Percentiles rank a stretch among this genome's conserved stretches.
Conservation (phyloP, 92 coral and sea anemone genomes). For the Montipora capitata region DNA sequence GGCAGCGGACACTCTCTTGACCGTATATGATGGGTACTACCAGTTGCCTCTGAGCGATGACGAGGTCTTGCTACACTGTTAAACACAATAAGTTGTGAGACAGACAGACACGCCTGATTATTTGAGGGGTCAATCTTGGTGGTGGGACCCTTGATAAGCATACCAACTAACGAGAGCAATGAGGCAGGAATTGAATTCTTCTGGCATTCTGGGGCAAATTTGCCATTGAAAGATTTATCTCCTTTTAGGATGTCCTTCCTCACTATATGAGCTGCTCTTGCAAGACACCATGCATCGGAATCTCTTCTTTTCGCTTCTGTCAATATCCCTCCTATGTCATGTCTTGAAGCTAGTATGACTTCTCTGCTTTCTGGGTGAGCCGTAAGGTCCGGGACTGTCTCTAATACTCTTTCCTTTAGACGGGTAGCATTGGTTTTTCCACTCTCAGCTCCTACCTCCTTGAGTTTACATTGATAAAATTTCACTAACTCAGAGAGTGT, state of each 20-base stretch:
- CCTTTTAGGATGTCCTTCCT: conserved; percentile 70
- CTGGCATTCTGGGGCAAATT: conserved; percentile 74
- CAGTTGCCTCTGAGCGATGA: conserved; percentile 45
- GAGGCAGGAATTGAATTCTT: conserved; percentile 69
- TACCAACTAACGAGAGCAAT: conserved; percentile 49
- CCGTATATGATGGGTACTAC: conserved; percentile 56
- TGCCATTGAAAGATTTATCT: conserved; percentile 74
- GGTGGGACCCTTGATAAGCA: conserved; percentile 70
- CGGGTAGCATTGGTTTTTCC: conserved; percentile 65
- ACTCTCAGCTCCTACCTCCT: conserved; percentile 60
- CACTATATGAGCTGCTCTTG: conserved; percentile 73
- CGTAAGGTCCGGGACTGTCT: conserved; percentile 73
- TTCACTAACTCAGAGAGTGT: conserved; percentile 65
- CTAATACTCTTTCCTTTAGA: conserved; percentile 70
- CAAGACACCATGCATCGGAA: conserved; percentile 72
- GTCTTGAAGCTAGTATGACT: conserved; percentile 59
- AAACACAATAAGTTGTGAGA: conserved; percentile 79
- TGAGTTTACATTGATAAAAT: conserved; percentile 49
- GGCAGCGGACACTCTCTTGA: conserved; percentile 77
- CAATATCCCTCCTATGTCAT: conserved; percentile 76
- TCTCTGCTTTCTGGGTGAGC: conserved; percentile 79
- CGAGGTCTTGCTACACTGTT: conserved; percentile 57
- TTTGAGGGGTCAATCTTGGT: conserved; percentile 44
- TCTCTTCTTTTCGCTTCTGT: conserved; percentile 67
- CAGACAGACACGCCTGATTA: conserved; percentile 78